Percentiles rank a stretch among this genome's conserved stretches.
Evolutionary conservation across 2,888 invertebrate genomes (phyloP).

Genomic region (Epistrophe eligans): DNA sequence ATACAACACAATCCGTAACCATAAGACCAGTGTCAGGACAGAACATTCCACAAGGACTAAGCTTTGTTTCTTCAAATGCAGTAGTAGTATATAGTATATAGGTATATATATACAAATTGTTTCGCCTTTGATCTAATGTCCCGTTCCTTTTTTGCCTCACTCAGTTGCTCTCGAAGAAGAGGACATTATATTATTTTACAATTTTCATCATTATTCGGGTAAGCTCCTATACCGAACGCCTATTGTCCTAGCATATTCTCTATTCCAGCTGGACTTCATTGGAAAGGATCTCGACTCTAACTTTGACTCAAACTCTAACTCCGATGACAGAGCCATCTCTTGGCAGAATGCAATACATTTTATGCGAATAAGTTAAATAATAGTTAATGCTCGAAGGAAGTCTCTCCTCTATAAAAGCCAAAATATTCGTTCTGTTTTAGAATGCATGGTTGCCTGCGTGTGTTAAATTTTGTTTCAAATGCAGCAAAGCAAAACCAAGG

Average conservation of each 20-base stretch:
- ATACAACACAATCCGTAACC: constrained; percentile 3
- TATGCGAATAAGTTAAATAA: constrained; percentile 66
- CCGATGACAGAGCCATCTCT: constrained; percentile 7
- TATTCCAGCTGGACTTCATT: constrained; percentile 15
- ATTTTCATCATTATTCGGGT: constrained; percentile 45
- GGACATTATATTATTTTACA: constrained; percentile 30
- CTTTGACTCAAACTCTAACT: not conserved
- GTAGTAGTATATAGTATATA: too few species aligned
- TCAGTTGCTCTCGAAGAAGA: not conserved
- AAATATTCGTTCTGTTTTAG: constrained; percentile 20
- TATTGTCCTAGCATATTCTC: constrained; percentile 52
- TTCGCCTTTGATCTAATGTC: not conserved
- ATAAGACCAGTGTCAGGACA: constrained; percentile 31
- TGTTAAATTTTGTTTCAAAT: constrained; percentile 60
- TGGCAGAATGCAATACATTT: constrained; percentile 53
- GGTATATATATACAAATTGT: constrained; percentile 4
- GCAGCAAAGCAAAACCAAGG: not conserved
- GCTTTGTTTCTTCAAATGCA: constrained; percentile 27
- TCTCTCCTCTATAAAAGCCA: constrained; percentile 26
- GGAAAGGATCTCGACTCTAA: not conserved
- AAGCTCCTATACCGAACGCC: constrained; percentile 24
- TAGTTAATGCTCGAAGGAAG: constrained; percentile 66
- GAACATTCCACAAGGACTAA: constrained; percentile 44
- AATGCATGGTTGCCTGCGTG: constrained; percentile 43
- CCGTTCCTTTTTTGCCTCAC: not conserved